These are phyloP conservation scores for Ctenoplectra terminalis DNA, from an alignment of 1,140 invertebrate genomes.

Conservation along the genomic window DNA sequence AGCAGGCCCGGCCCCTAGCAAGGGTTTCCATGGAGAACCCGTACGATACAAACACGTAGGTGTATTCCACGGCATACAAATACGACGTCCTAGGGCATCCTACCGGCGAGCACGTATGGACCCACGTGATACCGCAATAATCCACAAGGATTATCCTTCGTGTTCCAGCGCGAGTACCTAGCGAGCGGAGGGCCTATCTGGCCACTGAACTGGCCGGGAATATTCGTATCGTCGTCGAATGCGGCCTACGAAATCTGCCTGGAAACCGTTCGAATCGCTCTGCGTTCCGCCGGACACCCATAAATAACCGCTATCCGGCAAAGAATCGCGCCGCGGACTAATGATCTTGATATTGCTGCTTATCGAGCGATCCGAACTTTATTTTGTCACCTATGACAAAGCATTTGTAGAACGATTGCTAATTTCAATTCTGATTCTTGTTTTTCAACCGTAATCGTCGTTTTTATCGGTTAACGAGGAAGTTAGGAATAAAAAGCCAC, in stretches of 20 bases:
- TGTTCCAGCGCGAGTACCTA: slow-evolving; percentile 72
- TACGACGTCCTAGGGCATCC: slow-evolving; percentile 71
- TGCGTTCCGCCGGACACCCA: not conserved
- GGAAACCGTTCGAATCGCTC: slow-evolving; percentile 43
- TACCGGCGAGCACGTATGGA: slow-evolving; percentile 75
- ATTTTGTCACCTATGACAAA: not conserved
- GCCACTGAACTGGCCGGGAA: slow-evolving; percentile 74
- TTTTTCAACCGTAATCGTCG: too few species aligned
- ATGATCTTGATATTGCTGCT: slow-evolving; percentile 44
- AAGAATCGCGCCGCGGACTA: slow-evolving; percentile 43
- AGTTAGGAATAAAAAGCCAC: too few species aligned
- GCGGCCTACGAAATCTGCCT: slow-evolving; percentile 56
- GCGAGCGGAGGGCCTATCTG: slow-evolving; percentile 74
- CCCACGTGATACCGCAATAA: slow-evolving; percentile 81
- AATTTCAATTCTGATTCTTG: not conserved
- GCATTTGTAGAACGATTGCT: not conserved
- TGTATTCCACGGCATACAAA: slow-evolving; percentile 75
- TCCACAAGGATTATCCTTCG: slow-evolving; percentile 82
- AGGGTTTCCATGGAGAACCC: slow-evolving; percentile 77
- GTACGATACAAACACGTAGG: slow-evolving; percentile 72
- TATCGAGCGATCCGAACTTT: slow-evolving; percentile 8
- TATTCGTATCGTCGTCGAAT: slow-evolving; percentile 71
- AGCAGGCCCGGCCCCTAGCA: slow-evolving; percentile 75
- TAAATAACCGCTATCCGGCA: slow-evolving; percentile 46
- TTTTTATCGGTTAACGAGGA: too few species aligned